Evolutionary conservation across 2,113 vertebrate species (phyloP).

Genomic region (Coreoperca whiteheadi): DNA sequence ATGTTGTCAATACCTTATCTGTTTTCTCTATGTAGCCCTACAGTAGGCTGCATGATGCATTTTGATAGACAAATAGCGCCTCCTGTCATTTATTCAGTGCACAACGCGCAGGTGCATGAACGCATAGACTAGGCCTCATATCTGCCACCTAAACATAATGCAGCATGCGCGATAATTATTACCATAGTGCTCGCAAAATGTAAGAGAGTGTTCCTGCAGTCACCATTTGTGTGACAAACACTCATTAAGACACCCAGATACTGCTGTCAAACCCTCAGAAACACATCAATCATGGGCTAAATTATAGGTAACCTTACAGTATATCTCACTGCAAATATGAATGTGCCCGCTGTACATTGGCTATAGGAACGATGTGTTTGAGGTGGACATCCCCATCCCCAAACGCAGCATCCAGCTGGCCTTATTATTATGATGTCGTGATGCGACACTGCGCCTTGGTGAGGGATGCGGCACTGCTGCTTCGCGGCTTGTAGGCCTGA

Average conservation of each 20-base stretch:
- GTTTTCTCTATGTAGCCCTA: neutral
- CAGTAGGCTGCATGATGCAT: conserved; percentile 11
- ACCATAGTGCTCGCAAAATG: neutral
- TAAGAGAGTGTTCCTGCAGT: neutral
- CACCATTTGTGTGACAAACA: neutral
- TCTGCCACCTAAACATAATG: conserved; percentile 2
- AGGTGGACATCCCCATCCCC: neutral
- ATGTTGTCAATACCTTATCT: neutral
- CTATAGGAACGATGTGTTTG: neutral
- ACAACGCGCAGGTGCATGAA: conserved; percentile 49
- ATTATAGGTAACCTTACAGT: conserved; percentile 18
- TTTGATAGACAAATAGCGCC: conserved; percentile 62
- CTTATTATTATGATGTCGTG: conserved; percentile 53
- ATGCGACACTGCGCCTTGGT: conserved; percentile 71
- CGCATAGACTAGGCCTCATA: conserved; percentile 38
- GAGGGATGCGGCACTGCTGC: conserved; percentile 63
- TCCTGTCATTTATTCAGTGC: conserved; percentile 49
- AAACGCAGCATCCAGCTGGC: conserved; percentile 10
- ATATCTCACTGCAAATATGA: conserved; percentile 15
- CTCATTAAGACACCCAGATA: neutral
- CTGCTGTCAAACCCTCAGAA: neutral
- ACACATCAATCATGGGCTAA: conserved; percentile 1
- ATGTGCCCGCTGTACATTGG: conserved; percentile 35
- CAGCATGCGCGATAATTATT: neutral
- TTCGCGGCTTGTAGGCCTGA: conserved; percentile 43